Conservation (phyloP, 2,888 invertebrate genomes). For the Loripinus fragilis region DNA sequence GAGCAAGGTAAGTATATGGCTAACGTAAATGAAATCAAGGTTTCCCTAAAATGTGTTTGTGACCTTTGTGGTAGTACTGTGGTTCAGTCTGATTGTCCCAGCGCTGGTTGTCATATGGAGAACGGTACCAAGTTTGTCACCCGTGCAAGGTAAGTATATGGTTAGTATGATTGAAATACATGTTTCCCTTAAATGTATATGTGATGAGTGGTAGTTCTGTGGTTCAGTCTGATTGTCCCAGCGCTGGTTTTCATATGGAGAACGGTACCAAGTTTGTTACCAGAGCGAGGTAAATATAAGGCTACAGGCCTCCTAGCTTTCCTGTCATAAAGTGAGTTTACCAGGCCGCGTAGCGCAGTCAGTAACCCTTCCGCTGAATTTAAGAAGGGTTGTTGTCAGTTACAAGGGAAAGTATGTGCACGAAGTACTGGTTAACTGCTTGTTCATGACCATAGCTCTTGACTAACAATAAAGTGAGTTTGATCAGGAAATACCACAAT, state of each 20-base stretch:
- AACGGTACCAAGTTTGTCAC: constrained; percentile 43
- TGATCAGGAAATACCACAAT: no score
- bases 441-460: no score
- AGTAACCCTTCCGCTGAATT: no score
- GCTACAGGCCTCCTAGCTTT: no score
- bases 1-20: constrained; percentile 65
- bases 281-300: constrained; percentile 68
- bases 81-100: constrained; percentile 35
- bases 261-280: constrained; percentile 43
- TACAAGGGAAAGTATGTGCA: no score
- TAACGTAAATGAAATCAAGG: no score
- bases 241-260: constrained; percentile 46
- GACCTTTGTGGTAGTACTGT: constrained; percentile 56
- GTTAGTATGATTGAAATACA: no score
- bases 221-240: constrained; percentile 35
- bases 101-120: constrained; percentile 47
- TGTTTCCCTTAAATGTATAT: constrained; percentile 64
- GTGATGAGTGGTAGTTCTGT: constrained; percentile 58
- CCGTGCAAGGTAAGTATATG: constrained; percentile 63
- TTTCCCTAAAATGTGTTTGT: constrained; percentile 65
- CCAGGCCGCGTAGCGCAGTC: no score
- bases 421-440: no score
- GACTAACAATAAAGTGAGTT: no score
- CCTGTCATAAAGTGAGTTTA: no score
- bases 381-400: no score